phyloP scores from a whole-genome alignment of 2,113 vertebrate species.

The Alexandromys fortis region DNA sequence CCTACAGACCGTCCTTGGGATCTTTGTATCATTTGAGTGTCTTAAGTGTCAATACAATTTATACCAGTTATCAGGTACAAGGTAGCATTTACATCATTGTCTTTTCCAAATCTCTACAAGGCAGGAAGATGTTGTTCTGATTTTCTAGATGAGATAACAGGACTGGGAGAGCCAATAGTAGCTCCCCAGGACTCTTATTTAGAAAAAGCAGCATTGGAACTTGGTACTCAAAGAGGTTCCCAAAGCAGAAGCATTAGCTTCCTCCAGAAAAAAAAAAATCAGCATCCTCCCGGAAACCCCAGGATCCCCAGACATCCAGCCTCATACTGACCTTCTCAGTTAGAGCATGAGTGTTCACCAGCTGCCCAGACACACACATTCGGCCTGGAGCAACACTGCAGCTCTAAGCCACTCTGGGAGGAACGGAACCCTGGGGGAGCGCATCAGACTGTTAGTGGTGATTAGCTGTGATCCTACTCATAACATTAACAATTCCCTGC shows the following conservation, averaged over 20 bases:
- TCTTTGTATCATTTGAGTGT: fast-evolving
- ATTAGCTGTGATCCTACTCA: background rate
- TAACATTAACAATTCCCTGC: background rate
- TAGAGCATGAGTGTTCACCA: too few relatives aligned
- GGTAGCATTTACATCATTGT: background rate
- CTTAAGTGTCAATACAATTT: background rate
- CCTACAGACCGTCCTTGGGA: background rate
- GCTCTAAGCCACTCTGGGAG: background rate
- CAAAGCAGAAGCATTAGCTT: background rate
- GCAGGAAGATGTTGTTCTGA: background rate
- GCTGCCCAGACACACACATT: fast-evolving
- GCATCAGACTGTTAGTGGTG: background rate
- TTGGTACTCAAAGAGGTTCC: fast-evolving
- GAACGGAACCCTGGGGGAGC: fast-evolving
- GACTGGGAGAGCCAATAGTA: background rate
- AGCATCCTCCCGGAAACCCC: background rate
- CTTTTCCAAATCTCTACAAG: background rate
- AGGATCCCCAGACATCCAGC: background rate
- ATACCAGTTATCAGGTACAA: background rate
- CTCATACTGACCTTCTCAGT: background rate
- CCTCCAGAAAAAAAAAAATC: background rate
- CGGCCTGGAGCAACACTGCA: fast-evolving
- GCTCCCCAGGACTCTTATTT: fast-evolving
- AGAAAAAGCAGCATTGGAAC: fast-evolving
- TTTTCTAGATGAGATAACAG: background rate